A percentile compares a stretch with the other conserved stretches of the same genome.
Evolutionary conservation across 1,140 invertebrate species (phyloP).

Genomic region (Neodiprion fabricii): DNA sequence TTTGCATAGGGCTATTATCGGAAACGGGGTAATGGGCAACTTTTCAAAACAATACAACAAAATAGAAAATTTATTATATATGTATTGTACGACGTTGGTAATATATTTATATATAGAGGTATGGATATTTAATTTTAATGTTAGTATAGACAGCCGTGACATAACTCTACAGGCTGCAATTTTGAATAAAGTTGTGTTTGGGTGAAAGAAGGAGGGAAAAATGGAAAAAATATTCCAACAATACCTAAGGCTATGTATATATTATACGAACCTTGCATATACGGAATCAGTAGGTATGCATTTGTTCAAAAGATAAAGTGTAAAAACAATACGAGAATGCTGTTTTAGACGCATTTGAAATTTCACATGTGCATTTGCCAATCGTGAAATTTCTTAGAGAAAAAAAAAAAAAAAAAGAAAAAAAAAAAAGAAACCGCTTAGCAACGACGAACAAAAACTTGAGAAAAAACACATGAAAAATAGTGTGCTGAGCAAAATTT

Average conservation of each 20-base stretch:
- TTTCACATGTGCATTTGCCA: background rate
- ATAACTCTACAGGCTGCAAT: background rate
- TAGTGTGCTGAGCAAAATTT: slow-evolving; percentile 44
- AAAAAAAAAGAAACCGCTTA: slow-evolving; percentile 21
- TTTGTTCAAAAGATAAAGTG: background rate
- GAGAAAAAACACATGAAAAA: slow-evolving; percentile 34
- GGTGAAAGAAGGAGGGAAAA: background rate
- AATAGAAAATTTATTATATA: slow-evolving; percentile 18
- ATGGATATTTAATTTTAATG: slow-evolving; percentile 16
- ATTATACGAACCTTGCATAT: background rate
- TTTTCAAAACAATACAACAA: slow-evolving; percentile 21
- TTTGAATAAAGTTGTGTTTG: background rate
- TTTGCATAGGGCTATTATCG: slow-evolving; percentile 21
- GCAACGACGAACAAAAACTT: slow-evolving; percentile 25
- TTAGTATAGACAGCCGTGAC: background rate
- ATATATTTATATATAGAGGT: slow-evolving; percentile 30
- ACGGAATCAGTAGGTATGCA: background rate
- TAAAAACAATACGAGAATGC: background rate
- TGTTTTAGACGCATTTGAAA: background rate
- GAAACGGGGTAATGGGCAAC: slow-evolving; percentile 41
- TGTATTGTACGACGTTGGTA: slow-evolving; percentile 22
- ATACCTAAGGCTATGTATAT: background rate
- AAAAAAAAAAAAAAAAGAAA: slow-evolving; percentile 18
- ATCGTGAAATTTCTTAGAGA: background rate
- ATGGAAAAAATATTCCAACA: background rate